A percentile compares a stretch with the other conserved stretches of the same genome.
phyloP scores from a whole-genome alignment of 2,888 invertebrate species.

The Malachius bipustulatus region DNA sequence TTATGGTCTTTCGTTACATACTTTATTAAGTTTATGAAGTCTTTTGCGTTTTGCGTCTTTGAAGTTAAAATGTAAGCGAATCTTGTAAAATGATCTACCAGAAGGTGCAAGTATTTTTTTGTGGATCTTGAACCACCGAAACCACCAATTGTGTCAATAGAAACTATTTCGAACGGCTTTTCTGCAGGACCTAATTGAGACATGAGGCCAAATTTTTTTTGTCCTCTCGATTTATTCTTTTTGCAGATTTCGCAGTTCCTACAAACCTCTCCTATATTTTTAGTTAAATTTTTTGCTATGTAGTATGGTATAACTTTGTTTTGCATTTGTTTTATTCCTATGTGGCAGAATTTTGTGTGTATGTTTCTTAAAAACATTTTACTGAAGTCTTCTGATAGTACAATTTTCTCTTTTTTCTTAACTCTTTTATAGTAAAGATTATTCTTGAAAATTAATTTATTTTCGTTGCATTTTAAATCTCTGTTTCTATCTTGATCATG shows the following conservation, averaged over 20 bases:
- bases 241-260: too few species aligned
- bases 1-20: conserved; percentile 10
- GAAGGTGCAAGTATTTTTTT: conserved; percentile 25
- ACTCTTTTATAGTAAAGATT: neutral
- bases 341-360: conserved; percentile 5
- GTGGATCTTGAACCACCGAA: conserved; percentile 21
- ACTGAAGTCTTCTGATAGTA: conserved; percentile 6
- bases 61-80: conserved; percentile 21
- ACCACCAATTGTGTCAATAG: conserved; percentile 24
- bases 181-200: conserved; percentile 18
- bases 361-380: conserved; percentile 6
- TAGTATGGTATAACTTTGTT: too few species aligned
- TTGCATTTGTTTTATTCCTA: conserved; percentile 7
- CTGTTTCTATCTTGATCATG: conserved; percentile 1
- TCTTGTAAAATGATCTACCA: conserved; percentile 23
- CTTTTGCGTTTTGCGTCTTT: conserved; percentile 19
- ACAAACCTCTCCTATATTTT: too few species aligned
- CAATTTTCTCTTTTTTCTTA: conserved; percentile 1
- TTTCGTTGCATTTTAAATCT: conserved; percentile 2
- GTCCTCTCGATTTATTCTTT: conserved; percentile 3
- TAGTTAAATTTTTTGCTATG: too few species aligned
- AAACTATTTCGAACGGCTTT: conserved; percentile 22
- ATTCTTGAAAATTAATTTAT: conserved; percentile 5
- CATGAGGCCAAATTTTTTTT: neutral
- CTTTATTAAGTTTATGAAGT: conserved; percentile 21